These are phyloP conservation scores for Campopleginae sp. DNA, from an alignment of 2,888 invertebrate species.

Conservation along the genomic window DNA sequence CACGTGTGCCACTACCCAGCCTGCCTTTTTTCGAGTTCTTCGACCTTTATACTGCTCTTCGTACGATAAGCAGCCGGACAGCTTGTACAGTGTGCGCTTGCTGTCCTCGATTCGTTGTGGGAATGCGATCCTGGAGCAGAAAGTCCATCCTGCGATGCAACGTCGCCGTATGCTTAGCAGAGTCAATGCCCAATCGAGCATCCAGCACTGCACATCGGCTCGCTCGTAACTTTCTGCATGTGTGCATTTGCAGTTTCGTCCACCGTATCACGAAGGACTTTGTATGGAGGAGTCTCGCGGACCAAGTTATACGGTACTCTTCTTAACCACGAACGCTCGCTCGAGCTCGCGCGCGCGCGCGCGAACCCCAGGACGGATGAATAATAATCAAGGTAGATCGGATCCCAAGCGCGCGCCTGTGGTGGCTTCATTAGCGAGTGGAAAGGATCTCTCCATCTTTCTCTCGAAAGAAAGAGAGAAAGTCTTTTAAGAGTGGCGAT, in stretches of 20 bases:
- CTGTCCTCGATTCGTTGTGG: conserved; percentile 54
- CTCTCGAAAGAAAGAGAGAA: conserved; percentile 8
- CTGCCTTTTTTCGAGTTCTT: conserved; percentile 38
- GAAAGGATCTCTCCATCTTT: conserved; percentile 38
- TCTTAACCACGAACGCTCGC: conserved; percentile 46
- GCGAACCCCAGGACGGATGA: conserved; percentile 69
- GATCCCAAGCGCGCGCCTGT: conserved; percentile 68
- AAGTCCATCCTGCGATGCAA: conserved; percentile 52
- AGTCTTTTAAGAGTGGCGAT: conserved; percentile 14
- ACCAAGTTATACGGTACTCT: conserved; percentile 51
- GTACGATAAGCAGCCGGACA: conserved; percentile 69
- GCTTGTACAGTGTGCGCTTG: conserved; percentile 66
- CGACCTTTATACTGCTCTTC: conserved; percentile 4
- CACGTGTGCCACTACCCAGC: not conserved
- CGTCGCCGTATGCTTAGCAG: conserved; percentile 28
- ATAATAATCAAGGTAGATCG: conserved; percentile 78
- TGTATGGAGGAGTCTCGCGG: conserved; percentile 52
- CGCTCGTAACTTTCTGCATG: conserved; percentile 2
- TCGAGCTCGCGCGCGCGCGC: conserved; percentile 41
- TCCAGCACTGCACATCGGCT: conserved; percentile 13
- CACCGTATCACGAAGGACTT: conserved; percentile 61
- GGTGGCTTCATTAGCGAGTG: conserved; percentile 71
- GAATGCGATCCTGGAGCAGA: conserved; percentile 58
- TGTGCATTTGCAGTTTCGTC: conserved; percentile 20
- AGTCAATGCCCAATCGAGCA: conserved; percentile 28